A percentile compares a stretch with the other conserved stretches of the same genome.
These are phyloP conservation scores for Eupithecia dodoneata DNA, from an alignment of 2,888 invertebrate genomes.

Conservation along the genomic window DNA sequence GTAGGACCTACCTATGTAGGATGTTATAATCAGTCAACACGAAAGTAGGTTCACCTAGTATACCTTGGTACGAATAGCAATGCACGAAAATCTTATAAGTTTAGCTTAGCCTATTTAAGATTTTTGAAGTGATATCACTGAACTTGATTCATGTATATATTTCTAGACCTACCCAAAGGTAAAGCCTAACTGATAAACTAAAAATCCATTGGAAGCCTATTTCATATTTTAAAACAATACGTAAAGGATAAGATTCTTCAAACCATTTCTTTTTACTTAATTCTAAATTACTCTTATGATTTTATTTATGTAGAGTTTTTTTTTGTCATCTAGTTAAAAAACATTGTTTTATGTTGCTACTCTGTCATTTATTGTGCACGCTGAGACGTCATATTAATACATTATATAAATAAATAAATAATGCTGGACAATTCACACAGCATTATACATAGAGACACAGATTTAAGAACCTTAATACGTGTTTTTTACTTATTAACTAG, in stretches of 20 bases:
- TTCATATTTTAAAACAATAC: background rate
- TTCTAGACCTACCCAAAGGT: background rate
- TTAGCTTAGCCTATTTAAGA: too few relatives aligned
- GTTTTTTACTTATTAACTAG: too few relatives aligned
- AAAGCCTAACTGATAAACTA: background rate
- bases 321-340: too few relatives aligned
- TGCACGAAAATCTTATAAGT: background rate
- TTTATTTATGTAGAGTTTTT: too few relatives aligned
- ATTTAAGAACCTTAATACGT: too few relatives aligned
- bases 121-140: background rate
- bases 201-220: background rate
- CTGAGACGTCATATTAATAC: too few relatives aligned
- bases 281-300: too few relatives aligned
- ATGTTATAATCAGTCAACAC: slow-evolving; percentile 20
- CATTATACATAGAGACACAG: too few relatives aligned
- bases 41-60: slow-evolving; percentile 5
- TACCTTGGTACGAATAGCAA: slow-evolving; percentile 17
- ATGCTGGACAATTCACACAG: too few relatives aligned
- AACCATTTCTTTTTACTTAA: background rate
- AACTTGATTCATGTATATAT: background rate
- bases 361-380: too few relatives aligned
- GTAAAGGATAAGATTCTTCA: background rate
- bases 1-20: slow-evolving; percentile 15
- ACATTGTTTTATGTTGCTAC: too few relatives aligned
- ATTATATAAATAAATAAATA: too few relatives aligned